Conservation (phyloP, 2,888 invertebrate species). For the Trissolcus brochymenae region DNA sequence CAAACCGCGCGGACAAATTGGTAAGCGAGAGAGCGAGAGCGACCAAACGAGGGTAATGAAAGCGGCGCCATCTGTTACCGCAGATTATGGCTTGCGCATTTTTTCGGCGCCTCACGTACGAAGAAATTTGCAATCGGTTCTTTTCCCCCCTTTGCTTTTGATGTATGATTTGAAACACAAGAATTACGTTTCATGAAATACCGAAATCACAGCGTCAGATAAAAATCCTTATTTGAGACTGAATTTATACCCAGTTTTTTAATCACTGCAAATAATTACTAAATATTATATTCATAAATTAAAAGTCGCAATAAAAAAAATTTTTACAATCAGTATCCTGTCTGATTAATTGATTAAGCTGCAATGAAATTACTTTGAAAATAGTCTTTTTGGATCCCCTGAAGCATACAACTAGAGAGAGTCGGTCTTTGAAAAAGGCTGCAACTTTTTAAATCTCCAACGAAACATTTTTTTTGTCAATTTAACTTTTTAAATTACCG, state of each 20-base stretch:
- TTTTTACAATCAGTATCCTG: background rate
- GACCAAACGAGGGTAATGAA: conserved; percentile 56
- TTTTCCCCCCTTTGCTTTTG: conserved; percentile 16
- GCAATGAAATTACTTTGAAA: too few relatives aligned
- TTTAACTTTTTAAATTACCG: too few relatives aligned
- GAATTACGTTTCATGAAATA: conserved; percentile 54
- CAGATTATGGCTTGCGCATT: conserved; percentile 52
- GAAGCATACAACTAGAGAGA: too few relatives aligned
- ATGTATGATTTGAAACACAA: conserved; percentile 51
- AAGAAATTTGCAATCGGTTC: conserved; percentile 53
- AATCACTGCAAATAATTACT: too few relatives aligned
- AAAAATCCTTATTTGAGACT: conserved; percentile 44
- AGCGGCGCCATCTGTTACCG: conserved; percentile 56
- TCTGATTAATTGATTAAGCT: background rate
- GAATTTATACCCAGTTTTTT: too few relatives aligned
- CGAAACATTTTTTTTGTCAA: too few relatives aligned
- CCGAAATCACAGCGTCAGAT: conserved; percentile 40
- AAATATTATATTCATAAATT: too few relatives aligned
- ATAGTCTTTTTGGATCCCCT: too few relatives aligned
- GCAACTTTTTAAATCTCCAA: conserved; percentile 1
- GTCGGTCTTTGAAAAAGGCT: too few relatives aligned
- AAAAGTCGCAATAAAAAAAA: too few relatives aligned
- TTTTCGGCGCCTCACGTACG: conserved; percentile 34
- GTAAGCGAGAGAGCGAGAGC: conserved; percentile 4
- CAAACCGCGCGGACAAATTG: conserved; percentile 28